Percentiles rank a stretch among this genome's conserved stretches.
Evolutionary conservation across 2,888 invertebrate genomes (phyloP).

Genomic region (Uloborus plumipes): DNA sequence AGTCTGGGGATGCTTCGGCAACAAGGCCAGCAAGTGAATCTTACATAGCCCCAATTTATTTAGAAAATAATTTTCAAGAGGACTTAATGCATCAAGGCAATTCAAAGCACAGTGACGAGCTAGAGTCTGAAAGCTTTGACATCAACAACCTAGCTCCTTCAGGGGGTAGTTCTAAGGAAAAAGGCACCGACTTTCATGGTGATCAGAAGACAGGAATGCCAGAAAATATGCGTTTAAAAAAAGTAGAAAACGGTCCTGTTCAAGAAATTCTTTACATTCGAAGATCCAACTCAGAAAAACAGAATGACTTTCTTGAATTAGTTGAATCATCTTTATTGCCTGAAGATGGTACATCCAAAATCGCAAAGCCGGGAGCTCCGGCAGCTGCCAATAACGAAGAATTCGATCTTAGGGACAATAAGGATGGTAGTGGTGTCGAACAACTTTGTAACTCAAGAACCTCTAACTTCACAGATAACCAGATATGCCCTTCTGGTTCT

Average conservation of each 20-base stretch:
- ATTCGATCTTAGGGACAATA: not conserved
- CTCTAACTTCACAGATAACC: not conserved
- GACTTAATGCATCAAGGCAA: not conserved
- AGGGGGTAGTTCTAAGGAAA: no score
- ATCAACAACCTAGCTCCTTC: not conserved
- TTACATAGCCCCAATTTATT: no score
- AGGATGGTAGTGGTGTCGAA: not conserved
- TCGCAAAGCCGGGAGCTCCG: not conserved
- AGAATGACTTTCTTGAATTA: no score
- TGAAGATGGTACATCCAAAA: not conserved
- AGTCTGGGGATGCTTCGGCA: no score
- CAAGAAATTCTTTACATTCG: conserved; percentile 15
- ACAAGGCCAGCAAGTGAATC: no score
- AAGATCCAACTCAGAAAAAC: not conserved
- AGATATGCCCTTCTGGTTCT: conserved; percentile 5
- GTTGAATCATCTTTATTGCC: not conserved
- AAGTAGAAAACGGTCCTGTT: not conserved
- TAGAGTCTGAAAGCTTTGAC: not conserved
- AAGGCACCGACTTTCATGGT: not conserved
- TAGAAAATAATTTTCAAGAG: no score
- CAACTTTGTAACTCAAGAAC: not conserved
- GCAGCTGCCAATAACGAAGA: not conserved
- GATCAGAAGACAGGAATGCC: not conserved
- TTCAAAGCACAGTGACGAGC: not conserved
- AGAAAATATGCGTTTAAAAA: no score